phyloP scores from a whole-genome alignment of 2,797 vertebrate genomes.

The Merluccius polli region DNA sequence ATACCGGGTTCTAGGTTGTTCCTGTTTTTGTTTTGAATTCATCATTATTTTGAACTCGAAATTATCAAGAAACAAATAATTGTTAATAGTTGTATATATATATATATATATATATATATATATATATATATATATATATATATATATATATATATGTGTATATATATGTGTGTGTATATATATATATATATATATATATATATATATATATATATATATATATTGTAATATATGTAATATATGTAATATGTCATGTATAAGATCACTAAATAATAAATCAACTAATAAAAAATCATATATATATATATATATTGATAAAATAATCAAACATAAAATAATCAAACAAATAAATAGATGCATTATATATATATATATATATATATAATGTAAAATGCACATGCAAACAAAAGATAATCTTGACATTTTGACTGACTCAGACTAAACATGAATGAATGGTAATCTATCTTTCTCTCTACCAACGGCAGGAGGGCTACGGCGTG shows the following conservation, averaged over 20 bases:
- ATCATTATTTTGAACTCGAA: neutral
- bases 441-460: too few relatives aligned
- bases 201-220: too few relatives aligned
- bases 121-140: too few relatives aligned
- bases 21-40: neutral
- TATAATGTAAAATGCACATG: neutral
- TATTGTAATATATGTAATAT: too few relatives aligned
- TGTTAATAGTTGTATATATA: neutral
- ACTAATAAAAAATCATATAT: too few relatives aligned
- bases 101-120: neutral
- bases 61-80: neutral
- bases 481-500: slow-evolving; percentile 91
- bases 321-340: too few relatives aligned
- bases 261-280: too few relatives aligned
- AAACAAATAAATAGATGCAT: too few relatives aligned
- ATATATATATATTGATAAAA: neutral
- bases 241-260: too few relatives aligned
- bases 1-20: neutral
- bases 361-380: neutral
- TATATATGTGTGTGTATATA: neutral
- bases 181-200: neutral
- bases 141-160: too few relatives aligned
- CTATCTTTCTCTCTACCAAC: slow-evolving; percentile 31
- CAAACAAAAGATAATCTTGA: neutral
- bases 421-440: neutral